Evolutionary conservation across 2,113 vertebrate species (phyloP).

Genomic region (Upupa epops): DNA sequence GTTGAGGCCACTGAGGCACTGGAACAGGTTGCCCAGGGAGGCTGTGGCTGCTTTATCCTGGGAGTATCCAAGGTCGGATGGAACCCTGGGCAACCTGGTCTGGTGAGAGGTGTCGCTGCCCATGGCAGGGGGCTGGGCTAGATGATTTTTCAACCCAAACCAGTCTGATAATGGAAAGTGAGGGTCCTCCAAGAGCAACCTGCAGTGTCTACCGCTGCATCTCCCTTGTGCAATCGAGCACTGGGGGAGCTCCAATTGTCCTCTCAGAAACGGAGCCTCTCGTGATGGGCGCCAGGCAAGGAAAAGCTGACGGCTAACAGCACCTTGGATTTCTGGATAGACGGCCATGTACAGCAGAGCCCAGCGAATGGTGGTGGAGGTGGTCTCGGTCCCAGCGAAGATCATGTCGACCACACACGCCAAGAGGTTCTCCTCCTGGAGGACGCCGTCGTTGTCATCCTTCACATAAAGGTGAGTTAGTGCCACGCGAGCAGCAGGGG

Average conservation of each 20-base stretch:
- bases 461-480: constrained; percentile 3
- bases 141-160: no score
- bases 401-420: constrained; percentile 75
- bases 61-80: no score
- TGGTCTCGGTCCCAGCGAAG: constrained; percentile 78
- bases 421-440: constrained; percentile 71
- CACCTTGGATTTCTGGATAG: constrained; percentile 82
- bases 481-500: accelerated
- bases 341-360: constrained; percentile 79
- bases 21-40: no score
- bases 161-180: no score
- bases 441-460: constrained; percentile 6
- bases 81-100: no score
- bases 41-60: no score
- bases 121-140: no score
- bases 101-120: no score
- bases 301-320: accelerated
- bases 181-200: no score
- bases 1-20: no score
- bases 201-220: neutral
- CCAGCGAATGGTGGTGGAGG: constrained; percentile 79
- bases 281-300: neutral
- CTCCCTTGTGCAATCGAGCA: no score
- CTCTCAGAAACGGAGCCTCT: neutral
- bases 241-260: no score